Evolutionary conservation across 1,140 invertebrate species (phyloP).

Genomic region (Pseudomyrmex concolor): DNA sequence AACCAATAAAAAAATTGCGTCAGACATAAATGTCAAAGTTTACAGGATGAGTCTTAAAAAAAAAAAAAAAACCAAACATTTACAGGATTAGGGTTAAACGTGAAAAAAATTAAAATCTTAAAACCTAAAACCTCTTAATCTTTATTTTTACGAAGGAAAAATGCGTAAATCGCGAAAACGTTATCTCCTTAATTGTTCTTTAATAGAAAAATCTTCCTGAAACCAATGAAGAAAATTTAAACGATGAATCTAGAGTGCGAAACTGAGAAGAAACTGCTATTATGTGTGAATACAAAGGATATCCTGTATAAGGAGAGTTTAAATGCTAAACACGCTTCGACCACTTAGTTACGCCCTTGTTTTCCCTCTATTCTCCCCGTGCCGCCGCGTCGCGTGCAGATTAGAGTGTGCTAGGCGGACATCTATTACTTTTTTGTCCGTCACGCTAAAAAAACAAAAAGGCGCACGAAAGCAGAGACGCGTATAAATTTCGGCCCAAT

Average conservation of each 20-base stretch:
- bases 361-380: neutral
- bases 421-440: constrained; percentile 27
- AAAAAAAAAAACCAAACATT: too few relatives aligned
- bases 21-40: too few relatives aligned
- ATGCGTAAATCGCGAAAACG: too few relatives aligned
- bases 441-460: constrained; percentile 38
- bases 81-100: too few relatives aligned
- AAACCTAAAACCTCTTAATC: too few relatives aligned
- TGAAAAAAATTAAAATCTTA: too few relatives aligned
- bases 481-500: constrained; percentile 56
- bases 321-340: constrained; percentile 39
- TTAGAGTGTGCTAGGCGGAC: constrained; percentile 24
- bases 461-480: constrained; percentile 27
- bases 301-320: constrained; percentile 21
- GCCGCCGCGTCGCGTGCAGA: constrained; percentile 21
- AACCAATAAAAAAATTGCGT: too few relatives aligned
- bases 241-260: neutral
- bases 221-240: too few relatives aligned
- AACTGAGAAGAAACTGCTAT: neutral
- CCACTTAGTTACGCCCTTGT: constrained; percentile 39
- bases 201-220: too few relatives aligned
- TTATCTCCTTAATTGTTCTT: too few relatives aligned
- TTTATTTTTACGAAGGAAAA: too few relatives aligned
- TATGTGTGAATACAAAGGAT: neutral
- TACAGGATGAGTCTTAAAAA: too few relatives aligned